A percentile compares a stretch with the other conserved stretches of the same genome.
Conservation (phyloP, 2,113 vertebrate species). For the Peromyscus californicus region DNA sequence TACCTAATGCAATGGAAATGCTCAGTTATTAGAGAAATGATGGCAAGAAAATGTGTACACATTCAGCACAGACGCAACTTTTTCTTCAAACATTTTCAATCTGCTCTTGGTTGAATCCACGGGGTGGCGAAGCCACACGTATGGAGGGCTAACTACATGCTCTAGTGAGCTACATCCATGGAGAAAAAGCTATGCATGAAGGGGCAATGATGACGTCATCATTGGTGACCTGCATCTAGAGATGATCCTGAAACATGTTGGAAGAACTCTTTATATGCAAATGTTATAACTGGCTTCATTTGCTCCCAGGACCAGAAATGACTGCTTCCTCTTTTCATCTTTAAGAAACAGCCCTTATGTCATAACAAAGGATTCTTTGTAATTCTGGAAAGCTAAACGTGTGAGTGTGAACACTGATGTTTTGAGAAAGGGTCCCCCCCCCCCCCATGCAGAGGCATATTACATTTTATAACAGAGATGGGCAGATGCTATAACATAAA, state of each 20-base stretch:
- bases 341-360: slow-evolving; percentile 40
- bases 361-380: slow-evolving; percentile 3
- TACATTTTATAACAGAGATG: neutral
- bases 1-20: neutral
- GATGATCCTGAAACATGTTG: neutral
- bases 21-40: neutral
- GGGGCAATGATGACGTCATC: neutral
- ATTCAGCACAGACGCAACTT: neutral
- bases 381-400: slow-evolving; percentile 42
- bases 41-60: neutral
- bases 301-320: slow-evolving; percentile 45
- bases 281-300: neutral
- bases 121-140: neutral
- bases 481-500: neutral
- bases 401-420: neutral
- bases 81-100: neutral
- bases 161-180: neutral
- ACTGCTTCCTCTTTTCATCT: neutral
- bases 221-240: neutral
- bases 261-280: slow-evolving; percentile 37
- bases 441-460: neutral
- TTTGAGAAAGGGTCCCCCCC: neutral
- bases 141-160: neutral
- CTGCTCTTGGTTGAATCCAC: neutral
- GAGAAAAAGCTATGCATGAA: neutral